Evolutionary conservation across 2,113 vertebrate genomes (phyloP).

Genomic region (Talpa occidentalis): DNA sequence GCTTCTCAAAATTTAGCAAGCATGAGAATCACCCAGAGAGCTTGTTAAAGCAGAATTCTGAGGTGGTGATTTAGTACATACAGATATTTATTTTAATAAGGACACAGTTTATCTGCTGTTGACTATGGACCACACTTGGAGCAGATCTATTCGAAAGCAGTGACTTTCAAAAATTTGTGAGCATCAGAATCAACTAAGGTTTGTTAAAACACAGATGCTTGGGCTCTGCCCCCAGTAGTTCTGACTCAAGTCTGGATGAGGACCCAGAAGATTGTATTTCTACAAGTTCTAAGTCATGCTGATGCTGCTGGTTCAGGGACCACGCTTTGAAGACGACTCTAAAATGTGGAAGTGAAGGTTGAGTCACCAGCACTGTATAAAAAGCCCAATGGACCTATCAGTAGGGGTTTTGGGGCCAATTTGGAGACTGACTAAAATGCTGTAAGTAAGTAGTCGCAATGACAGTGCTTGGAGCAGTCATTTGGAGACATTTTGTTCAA

Average conservation of each 20-base stretch:
- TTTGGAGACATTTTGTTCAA: conserved; percentile 30
- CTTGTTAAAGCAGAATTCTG: neutral
- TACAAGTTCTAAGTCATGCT: neutral
- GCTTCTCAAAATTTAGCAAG: neutral
- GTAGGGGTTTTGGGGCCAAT: neutral
- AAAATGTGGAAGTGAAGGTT: neutral
- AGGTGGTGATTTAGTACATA: neutral
- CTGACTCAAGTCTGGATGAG: neutral
- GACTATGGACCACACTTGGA: neutral
- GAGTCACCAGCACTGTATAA: neutral
- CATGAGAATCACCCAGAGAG: neutral
- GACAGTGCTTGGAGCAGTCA: neutral
- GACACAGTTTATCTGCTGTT: neutral
- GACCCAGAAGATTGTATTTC: neutral
- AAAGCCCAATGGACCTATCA: neutral
- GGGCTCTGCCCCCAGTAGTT: neutral
- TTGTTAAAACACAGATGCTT: neutral
- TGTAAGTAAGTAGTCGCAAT: neutral
- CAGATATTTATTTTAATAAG: neutral
- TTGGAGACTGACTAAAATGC: neutral
- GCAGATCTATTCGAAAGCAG: neutral
- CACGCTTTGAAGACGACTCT: neutral
- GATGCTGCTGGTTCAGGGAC: neutral
- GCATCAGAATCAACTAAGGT: neutral
- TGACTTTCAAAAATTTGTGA: neutral